Conservation (phyloP, 2,797 vertebrate species). For the Pipistrellus pipistrellus region DNA sequence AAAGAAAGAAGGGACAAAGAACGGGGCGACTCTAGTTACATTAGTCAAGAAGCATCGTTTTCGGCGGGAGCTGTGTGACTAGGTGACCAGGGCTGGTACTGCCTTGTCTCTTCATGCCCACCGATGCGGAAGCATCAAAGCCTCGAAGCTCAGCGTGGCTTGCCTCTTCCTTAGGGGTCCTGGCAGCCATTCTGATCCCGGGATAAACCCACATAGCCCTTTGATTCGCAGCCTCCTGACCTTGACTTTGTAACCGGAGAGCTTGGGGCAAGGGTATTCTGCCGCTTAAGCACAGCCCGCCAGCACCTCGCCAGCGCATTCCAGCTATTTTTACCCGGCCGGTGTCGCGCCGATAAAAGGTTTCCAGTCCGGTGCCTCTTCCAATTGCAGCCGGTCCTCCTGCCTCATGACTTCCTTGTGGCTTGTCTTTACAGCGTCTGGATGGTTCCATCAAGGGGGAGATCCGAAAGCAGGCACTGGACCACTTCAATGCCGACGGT, state of each 20-base stretch:
- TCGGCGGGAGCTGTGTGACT: background rate
- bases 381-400: constrained; percentile 69
- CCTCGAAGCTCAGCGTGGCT: background rate
- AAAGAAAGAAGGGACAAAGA: background rate
- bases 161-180: constrained; percentile 2
- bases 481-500: constrained; percentile 99
- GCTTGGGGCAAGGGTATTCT: constrained; percentile 77
- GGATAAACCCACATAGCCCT: background rate
- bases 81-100: background rate
- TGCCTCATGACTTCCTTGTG: constrained; percentile 67
- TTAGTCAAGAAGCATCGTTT: background rate
- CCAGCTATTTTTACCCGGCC: constrained; percentile 93
- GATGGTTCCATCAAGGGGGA: constrained; percentile 99
- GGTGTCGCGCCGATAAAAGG: constrained; percentile 88
- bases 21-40: background rate
- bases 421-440: constrained; percentile 92
- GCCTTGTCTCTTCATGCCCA: background rate
- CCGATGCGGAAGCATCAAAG: background rate
- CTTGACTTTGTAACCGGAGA: constrained; percentile 85
- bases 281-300: constrained; percentile 71
- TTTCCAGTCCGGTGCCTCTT: constrained; percentile 66
- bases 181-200: constrained; percentile 23
- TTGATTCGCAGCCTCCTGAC: constrained; percentile 75
- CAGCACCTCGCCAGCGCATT: constrained; percentile 64
- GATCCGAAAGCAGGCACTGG: constrained; percentile 98